These are phyloP conservation scores for Drosophila maculinotata DNA, from an alignment of 2,888 invertebrate genomes.

Conservation along the genomic window DNA sequence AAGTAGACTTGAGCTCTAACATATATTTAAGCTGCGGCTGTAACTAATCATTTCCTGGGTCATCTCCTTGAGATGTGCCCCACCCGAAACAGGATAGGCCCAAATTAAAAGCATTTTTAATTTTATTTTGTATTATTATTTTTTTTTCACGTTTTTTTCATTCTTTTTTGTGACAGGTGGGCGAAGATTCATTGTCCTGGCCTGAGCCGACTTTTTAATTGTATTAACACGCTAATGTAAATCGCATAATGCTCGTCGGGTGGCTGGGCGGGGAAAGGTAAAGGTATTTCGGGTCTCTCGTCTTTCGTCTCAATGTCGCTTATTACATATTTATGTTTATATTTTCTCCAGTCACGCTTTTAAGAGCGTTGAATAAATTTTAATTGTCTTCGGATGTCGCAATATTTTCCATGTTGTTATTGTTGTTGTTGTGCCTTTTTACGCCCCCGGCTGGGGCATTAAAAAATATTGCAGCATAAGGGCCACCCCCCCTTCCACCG, in stretches of 20 bases:
- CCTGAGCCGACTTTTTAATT: slow-evolving; percentile 75
- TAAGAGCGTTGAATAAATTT: slow-evolving; percentile 75
- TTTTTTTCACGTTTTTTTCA: slow-evolving; percentile 30
- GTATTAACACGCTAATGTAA: slow-evolving; percentile 79
- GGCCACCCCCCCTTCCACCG: not conserved
- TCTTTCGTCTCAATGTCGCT: slow-evolving; percentile 50
- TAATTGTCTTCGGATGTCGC: slow-evolving; percentile 77
- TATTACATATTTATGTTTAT: slow-evolving; percentile 76
- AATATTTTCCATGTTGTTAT: slow-evolving; percentile 47
- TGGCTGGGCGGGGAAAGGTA: no score
- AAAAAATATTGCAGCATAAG: slow-evolving; percentile 66
- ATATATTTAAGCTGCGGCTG: slow-evolving; percentile 19
- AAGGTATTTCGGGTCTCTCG: slow-evolving; percentile 3
- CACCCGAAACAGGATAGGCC: slow-evolving; percentile 1
- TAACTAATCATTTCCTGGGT: slow-evolving; percentile 9
- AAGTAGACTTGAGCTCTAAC: not conserved
- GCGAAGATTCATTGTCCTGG: slow-evolving; percentile 59
- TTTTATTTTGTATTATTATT: slow-evolving; percentile 56
- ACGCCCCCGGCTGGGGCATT: slow-evolving; percentile 67
- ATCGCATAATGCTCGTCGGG: slow-evolving; percentile 64
- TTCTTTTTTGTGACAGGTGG: slow-evolving; percentile 33
- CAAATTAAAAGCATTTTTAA: slow-evolving; percentile 71
- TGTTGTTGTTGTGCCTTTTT: slow-evolving; percentile 29
- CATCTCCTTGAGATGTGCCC: not conserved
- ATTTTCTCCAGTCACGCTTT: slow-evolving; percentile 52